Percentiles rank a stretch among this genome's conserved stretches.
Evolutionary conservation across 2,797 vertebrate species (phyloP).

Genomic region (Odontamblyopus lacepedii): DNA sequence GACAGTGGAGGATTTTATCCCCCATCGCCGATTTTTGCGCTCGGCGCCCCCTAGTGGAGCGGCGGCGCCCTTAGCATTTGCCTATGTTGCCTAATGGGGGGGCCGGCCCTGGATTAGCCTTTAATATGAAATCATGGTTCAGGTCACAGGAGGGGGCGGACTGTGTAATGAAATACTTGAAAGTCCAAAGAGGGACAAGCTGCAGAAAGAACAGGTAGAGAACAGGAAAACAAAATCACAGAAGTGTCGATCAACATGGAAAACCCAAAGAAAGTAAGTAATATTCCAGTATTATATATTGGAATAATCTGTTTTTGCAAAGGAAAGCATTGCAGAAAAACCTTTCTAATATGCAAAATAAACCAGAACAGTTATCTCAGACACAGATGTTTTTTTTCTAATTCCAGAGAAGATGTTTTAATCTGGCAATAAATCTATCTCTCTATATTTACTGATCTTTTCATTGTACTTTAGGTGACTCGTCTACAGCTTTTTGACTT

Average conservation of each 20-base stretch:
- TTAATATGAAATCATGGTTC: neutral
- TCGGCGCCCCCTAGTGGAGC: too few relatives aligned
- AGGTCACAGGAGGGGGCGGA: neutral
- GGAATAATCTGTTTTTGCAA: neutral
- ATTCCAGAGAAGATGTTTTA: neutral
- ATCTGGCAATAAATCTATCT: too few relatives aligned
- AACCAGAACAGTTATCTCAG: neutral
- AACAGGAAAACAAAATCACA: neutral
- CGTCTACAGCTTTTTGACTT: too few relatives aligned
- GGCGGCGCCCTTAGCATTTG: too few relatives aligned
- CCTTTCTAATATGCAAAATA: neutral
- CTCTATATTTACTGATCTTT: too few relatives aligned
- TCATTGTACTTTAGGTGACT: too few relatives aligned
- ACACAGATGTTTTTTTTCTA: too few relatives aligned
- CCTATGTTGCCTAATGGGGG: too few relatives aligned
- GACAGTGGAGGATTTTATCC: too few relatives aligned
- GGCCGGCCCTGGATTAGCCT: neutral
- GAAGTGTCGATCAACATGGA: neutral
- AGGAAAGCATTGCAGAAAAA: neutral
- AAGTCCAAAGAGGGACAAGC: neutral
- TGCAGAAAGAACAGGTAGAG: neutral
- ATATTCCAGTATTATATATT: neutral
- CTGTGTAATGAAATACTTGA: too few relatives aligned
- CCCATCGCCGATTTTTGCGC: too few relatives aligned
- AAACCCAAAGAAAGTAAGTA: neutral